A percentile compares a stretch with the other conserved stretches of the same genome.
Conservation (phyloP, 1,140 invertebrate species). For the Diorhabda carinulata region DNA sequence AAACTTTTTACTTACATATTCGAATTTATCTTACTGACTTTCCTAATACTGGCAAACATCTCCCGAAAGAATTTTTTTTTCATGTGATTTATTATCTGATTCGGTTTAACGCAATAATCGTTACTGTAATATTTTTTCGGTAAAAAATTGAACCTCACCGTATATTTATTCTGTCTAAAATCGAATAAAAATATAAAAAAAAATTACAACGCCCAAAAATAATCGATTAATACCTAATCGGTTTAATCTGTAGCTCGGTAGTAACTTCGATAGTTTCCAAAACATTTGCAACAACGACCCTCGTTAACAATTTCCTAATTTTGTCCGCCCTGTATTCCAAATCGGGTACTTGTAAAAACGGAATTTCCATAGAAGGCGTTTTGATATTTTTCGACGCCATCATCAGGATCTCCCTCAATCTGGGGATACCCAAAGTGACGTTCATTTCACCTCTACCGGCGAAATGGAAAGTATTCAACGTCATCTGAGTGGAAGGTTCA, state of each 20-base stretch:
- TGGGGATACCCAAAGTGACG: conserved; percentile 95
- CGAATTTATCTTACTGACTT: conserved; percentile 38
- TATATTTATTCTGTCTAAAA: conserved; percentile 51
- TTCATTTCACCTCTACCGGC: conserved; percentile 99
- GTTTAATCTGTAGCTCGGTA: conserved; percentile 56
- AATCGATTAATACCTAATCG: conserved; percentile 47
- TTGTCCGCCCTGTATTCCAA: conserved; percentile 62
- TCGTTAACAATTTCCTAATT: conserved; percentile 66
- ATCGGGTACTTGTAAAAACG: conserved; percentile 60
- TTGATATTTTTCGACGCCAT: conserved; percentile 87
- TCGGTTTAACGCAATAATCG: conserved; percentile 66
- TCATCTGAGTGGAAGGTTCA: conserved; percentile 99
- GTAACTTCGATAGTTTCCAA: conserved; percentile 69
- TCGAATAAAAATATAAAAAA: not conserved
- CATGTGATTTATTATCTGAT: conserved; percentile 65
- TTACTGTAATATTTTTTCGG: conserved; percentile 67
- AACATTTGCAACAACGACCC: conserved; percentile 74
- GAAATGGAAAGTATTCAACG: conserved; percentile 99
- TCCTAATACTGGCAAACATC: conserved; percentile 54
- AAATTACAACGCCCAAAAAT: not conserved
- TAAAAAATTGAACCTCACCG: conserved; percentile 68
- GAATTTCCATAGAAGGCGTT: conserved; percentile 95
- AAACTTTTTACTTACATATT: conserved; percentile 33
- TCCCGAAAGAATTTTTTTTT: conserved; percentile 61
- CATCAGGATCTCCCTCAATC: conserved; percentile 96